Evolutionary conservation across 2,797 vertebrate genomes (phyloP).

Genomic region (Hippoglossus hippoglossus): DNA sequence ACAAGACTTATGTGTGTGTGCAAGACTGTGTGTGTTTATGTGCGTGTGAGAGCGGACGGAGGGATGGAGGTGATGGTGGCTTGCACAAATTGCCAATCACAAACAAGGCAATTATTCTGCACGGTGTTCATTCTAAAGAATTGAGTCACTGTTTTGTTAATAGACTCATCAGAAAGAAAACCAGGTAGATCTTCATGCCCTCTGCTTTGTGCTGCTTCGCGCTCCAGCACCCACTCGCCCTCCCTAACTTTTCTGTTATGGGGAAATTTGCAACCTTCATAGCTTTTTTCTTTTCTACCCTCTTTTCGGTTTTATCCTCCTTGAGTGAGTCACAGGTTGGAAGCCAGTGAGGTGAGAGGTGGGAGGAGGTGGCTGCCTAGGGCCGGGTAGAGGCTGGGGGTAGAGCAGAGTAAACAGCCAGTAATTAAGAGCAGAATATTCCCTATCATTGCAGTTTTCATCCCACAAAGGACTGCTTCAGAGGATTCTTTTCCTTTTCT

Average conservation of each 20-base stretch:
- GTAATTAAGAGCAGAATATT: constrained; percentile 86
- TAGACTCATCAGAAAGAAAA: constrained; percentile 18
- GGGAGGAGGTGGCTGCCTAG: constrained; percentile 34
- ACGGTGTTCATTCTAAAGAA: not conserved
- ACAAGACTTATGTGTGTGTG: constrained; percentile 43
- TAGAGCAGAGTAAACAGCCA: constrained; percentile 80
- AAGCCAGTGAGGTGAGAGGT: constrained; percentile 43
- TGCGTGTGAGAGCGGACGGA: not conserved
- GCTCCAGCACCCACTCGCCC: not conserved
- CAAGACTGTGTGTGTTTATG: not conserved
- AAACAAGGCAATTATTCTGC: constrained; percentile 15
- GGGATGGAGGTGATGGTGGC: constrained; percentile 7
- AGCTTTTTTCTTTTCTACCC: not conserved
- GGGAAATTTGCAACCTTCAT: constrained; percentile 38
- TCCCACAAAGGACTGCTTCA: constrained; percentile 74
- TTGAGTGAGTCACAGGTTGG: constrained; percentile 55
- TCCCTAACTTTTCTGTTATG: not conserved
- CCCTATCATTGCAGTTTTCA: constrained; percentile 81
- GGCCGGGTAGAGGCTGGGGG: constrained; percentile 60
- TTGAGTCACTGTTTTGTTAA: constrained; percentile 3
- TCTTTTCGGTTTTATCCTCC: constrained; percentile 24
- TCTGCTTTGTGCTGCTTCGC: not conserved
- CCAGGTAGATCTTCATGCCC: not conserved
- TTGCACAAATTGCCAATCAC: constrained; percentile 4
- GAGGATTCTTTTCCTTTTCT: constrained; percentile 56